Conservation (phyloP, 2,797 vertebrate genomes). For the Anolis apletophallus region DNA sequence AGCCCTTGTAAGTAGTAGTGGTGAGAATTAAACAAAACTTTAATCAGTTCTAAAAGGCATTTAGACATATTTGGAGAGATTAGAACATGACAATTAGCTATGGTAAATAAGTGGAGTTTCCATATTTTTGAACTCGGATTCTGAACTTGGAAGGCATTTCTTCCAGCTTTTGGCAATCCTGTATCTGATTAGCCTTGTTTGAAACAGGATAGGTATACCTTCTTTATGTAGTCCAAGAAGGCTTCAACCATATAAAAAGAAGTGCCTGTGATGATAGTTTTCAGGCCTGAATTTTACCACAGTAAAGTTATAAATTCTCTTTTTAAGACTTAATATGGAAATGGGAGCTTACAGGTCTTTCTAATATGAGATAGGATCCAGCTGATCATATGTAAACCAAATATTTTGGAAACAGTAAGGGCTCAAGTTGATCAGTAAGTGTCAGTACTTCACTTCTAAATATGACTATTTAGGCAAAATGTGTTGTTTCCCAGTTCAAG, state of each 20-base stretch:
- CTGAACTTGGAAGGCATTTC: background rate
- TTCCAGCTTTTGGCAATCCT: background rate
- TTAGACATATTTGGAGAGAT: background rate
- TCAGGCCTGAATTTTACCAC: background rate
- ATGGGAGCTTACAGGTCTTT: background rate
- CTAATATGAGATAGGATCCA: background rate
- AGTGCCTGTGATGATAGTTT: background rate
- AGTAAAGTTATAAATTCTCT: background rate
- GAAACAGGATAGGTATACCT: background rate
- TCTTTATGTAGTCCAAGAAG: background rate
- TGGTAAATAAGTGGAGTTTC: background rate
- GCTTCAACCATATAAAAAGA: background rate
- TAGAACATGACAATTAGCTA: background rate
- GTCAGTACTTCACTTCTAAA: background rate
- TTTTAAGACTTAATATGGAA: background rate
- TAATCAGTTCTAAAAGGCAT: background rate
- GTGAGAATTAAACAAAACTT: background rate
- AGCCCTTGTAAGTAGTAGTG: slow-evolving; percentile 10
- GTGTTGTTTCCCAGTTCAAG: background rate
- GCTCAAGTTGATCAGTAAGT: background rate
- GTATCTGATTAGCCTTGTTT: background rate
- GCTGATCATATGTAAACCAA: background rate
- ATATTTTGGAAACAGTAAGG: background rate
- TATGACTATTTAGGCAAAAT: background rate
- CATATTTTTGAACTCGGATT: background rate